phyloP scores from a whole-genome alignment of 1,140 invertebrate genomes.

The Amyelois transitella region DNA sequence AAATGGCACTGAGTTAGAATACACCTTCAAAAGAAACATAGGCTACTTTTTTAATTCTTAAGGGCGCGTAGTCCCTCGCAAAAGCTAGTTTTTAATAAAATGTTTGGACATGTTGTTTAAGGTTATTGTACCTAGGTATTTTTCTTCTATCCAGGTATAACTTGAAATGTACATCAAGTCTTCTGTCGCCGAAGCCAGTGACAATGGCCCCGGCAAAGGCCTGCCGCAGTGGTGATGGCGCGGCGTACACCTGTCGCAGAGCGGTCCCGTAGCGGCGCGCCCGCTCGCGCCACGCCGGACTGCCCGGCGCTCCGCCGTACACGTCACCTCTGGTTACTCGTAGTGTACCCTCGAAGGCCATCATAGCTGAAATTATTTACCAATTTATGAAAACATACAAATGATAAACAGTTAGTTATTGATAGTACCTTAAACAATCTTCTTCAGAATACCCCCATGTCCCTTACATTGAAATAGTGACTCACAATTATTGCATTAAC shows the following conservation, averaged over 20 bases:
- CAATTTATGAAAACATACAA: too few species aligned
- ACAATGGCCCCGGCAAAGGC: conserved; percentile 79
- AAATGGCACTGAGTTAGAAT: too few species aligned
- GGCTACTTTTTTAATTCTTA: too few species aligned
- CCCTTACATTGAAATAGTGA: too few species aligned
- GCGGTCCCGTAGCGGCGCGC: conserved; percentile 74
- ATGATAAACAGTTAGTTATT: too few species aligned
- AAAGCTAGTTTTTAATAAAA: too few species aligned
- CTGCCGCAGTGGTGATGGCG: conserved; percentile 71
- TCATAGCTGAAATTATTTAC: conserved; percentile 78
- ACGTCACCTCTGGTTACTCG: conserved; percentile 80
- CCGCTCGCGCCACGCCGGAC: conserved; percentile 51
- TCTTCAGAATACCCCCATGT: too few species aligned
- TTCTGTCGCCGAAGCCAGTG: conserved; percentile 81
- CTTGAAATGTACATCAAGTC: conserved; percentile 83
- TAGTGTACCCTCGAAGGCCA: conserved; percentile 81
- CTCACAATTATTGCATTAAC: too few species aligned
- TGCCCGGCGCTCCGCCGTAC: conserved; percentile 66
- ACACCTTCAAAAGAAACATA: too few species aligned
- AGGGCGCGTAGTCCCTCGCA: too few species aligned
- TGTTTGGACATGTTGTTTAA: too few species aligned
- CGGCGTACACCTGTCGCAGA: conserved; percentile 76
- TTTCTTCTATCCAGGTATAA: conserved; percentile 84
- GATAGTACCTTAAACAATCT: too few species aligned
- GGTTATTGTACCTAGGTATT: conserved; percentile 79